Evolutionary conservation across 2,113 vertebrate species (phyloP).

Genomic region (Mobula birostris): DNA sequence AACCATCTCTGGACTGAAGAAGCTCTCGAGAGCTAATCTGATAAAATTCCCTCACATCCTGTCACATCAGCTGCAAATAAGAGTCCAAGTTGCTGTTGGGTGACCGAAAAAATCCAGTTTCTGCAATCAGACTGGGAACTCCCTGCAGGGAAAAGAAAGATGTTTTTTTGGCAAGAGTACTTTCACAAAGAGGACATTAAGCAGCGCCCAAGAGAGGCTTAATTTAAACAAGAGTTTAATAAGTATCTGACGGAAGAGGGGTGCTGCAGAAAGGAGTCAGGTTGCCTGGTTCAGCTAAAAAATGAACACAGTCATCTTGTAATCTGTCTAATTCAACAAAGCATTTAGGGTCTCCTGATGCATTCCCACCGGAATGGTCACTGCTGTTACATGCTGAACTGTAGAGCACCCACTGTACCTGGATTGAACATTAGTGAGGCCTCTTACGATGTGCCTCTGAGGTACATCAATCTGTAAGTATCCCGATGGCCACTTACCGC

Average conservation of each 20-base stretch:
- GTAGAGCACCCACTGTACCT: background rate
- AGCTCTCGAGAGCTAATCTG: too few species aligned
- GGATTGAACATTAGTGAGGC: background rate
- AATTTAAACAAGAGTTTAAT: background rate
- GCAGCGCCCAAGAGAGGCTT: background rate
- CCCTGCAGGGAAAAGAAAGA: background rate
- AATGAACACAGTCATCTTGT: background rate
- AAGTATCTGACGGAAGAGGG: background rate
- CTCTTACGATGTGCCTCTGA: background rate
- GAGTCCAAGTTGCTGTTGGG: background rate
- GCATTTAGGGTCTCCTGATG: background rate
- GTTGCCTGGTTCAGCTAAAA: background rate
- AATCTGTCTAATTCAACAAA: background rate
- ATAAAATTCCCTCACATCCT: background rate
- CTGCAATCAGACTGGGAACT: background rate
- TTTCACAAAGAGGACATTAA: background rate
- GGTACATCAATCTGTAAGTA: background rate
- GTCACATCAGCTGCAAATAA: background rate
- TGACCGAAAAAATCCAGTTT: background rate
- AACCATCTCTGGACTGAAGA: background rate
- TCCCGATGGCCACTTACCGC: background rate
- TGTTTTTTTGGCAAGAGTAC: background rate
- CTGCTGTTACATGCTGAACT: background rate
- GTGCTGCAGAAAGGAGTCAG: too few species aligned
- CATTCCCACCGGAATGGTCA: background rate